A percentile compares a stretch with the other conserved stretches of the same genome.
Evolutionary conservation across 2,888 invertebrate genomes (phyloP).

Genomic region (Zygogramma bicolorata): DNA sequence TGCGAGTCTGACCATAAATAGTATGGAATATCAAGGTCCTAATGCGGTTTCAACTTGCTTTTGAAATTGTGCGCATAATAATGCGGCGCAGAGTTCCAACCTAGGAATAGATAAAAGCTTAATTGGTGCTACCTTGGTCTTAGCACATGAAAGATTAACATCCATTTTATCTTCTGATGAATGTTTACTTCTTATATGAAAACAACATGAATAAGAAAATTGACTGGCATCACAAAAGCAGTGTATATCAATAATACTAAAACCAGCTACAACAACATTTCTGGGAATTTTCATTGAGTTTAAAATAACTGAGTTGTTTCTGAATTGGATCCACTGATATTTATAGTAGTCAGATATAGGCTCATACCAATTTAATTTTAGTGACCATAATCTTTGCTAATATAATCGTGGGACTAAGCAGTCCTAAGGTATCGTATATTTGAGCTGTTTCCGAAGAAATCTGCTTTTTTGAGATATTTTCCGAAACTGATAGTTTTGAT

Average conservation of each 20-base stretch:
- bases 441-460: conserved; percentile 21
- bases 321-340: neutral
- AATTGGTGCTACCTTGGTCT: neutral
- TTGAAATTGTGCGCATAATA: neutral
- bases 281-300: neutral
- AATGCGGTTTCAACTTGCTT: neutral
- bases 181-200: neutral
- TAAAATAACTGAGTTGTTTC: neutral
- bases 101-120: neutral
- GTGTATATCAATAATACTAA: neutral
- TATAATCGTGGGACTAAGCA: conserved; percentile 13
- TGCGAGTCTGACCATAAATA: neutral
- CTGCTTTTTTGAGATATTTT: conserved; percentile 7
- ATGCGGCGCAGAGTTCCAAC: neutral
- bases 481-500: neutral
- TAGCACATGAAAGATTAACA: neutral
- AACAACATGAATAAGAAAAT: no score
- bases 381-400: conserved; percentile 11
- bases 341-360: neutral
- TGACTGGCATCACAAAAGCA: neutral
- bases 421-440: conserved; percentile 31
- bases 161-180: neutral
- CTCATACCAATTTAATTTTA: neutral
- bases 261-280: neutral
- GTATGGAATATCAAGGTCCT: neutral